phyloP scores from a whole-genome alignment of 2,797 vertebrate species.

The Pogonophryne albipinna region DNA sequence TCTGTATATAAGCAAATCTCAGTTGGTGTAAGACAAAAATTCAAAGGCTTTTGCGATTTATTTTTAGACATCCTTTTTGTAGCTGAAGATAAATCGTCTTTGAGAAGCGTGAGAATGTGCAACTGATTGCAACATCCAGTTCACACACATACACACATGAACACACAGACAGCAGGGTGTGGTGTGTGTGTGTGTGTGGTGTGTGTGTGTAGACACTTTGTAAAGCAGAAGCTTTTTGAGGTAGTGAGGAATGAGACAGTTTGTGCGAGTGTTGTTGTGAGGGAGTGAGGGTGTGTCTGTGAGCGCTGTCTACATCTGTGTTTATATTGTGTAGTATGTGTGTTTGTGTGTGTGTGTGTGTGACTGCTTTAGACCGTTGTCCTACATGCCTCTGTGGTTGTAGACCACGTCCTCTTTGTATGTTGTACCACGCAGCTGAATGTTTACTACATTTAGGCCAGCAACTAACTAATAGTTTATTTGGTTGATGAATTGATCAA shows the following conservation, averaged over 20 bases:
- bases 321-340: conserved; percentile 38
- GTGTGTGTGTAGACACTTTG: conserved; percentile 25
- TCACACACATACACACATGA: conserved; percentile 15
- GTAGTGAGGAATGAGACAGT: conserved; percentile 53
- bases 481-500: no score
- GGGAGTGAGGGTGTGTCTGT: conserved; percentile 40
- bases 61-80: conserved; percentile 31
- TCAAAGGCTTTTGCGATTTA: conserved; percentile 19
- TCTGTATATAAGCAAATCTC: conserved; percentile 7
- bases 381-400: conserved; percentile 10
- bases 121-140: conserved; percentile 42
- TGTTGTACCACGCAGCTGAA: conserved; percentile 24
- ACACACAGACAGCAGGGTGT: conserved; percentile 55
- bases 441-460: not conserved
- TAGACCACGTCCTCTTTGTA: conserved; percentile 14
- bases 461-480: no score
- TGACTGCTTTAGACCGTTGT: conserved; percentile 10
- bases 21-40: not conserved
- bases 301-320: conserved; percentile 32
- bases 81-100: conserved; percentile 19
- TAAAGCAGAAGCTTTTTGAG: conserved; percentile 55
- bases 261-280: conserved; percentile 34
- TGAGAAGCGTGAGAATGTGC: conserved; percentile 29
- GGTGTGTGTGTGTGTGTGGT: conserved; percentile 24
- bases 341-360: conserved; percentile 3